Percentiles rank a stretch among this genome's conserved stretches.
These are phyloP conservation scores for Thripadectes ignobilis DNA, from an alignment of 2,797 vertebrate species.

Conservation along the genomic window DNA sequence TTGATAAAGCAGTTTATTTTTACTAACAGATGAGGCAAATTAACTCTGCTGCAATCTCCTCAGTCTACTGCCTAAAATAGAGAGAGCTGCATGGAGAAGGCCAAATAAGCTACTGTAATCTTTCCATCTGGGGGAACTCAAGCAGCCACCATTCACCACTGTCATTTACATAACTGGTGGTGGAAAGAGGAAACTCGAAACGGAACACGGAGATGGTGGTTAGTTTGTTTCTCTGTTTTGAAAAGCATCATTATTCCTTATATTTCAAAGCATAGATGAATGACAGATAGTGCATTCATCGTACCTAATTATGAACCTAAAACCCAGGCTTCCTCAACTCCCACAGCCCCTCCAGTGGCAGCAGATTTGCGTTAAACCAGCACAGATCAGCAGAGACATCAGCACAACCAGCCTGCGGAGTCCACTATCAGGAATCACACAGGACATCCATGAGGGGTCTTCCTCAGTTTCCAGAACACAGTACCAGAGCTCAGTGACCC, in stretches of 20 bases:
- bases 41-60: neutral
- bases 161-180: neutral
- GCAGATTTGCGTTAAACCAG: neutral
- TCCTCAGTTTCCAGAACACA: neutral
- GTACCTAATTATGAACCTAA: neutral
- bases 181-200: neutral
- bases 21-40: neutral
- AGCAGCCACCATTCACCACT: neutral
- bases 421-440: neutral
- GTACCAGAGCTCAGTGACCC: neutral
- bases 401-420: neutral
- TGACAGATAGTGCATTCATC: neutral
- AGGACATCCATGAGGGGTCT: neutral
- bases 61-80: neutral
- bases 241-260: neutral
- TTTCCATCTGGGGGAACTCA: neutral
- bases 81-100: neutral
- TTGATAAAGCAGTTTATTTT: slow-evolving; percentile 14
- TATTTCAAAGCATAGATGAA: neutral
- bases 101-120: neutral
- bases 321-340: neutral
- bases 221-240: neutral
- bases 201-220: neutral
- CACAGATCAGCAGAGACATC: neutral
- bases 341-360: neutral